Evolutionary conservation across 2,797 vertebrate species (phyloP).

Genomic region (Chiroxiphia lanceolata): DNA sequence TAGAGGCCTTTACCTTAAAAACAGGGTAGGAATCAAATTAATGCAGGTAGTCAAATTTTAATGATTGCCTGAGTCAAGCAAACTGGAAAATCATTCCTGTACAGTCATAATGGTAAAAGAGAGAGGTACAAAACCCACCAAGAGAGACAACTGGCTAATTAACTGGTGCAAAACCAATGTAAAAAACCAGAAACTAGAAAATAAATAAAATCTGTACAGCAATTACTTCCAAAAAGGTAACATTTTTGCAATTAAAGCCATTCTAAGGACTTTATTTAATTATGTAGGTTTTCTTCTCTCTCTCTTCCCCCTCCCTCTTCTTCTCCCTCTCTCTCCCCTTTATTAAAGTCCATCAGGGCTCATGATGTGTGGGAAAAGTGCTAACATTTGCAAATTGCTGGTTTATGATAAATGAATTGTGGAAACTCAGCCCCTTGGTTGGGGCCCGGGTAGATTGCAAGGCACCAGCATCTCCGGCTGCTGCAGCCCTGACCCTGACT

Average conservation of each 20-base stretch:
- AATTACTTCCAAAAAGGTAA: conserved; percentile 68
- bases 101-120: conserved; percentile 32
- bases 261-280: conserved; percentile 68
- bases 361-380: conserved; percentile 73
- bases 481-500: conserved; percentile 73
- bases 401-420: conserved; percentile 78
- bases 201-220: conserved; percentile 42
- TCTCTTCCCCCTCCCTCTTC: neutral
- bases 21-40: conserved; percentile 3
- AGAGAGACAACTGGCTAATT: conserved; percentile 66
- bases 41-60: conserved; percentile 53
- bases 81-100: conserved; percentile 41
- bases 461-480: conserved; percentile 69
- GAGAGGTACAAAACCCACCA: conserved; percentile 21
- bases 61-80: conserved; percentile 39
- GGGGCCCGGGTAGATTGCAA: conserved; percentile 63
- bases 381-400: conserved; percentile 78
- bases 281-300: conserved; percentile 51
- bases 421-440: conserved; percentile 72
- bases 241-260: conserved; percentile 69
- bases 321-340: conserved; percentile 29
- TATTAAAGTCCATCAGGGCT: conserved; percentile 73
- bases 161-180: conserved; percentile 47
- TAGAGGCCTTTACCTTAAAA: conserved; percentile 18
- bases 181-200: conserved; percentile 33